Conservation (phyloP, 1,140 invertebrate species). For the Hyposmocoma kahamanoa region DNA sequence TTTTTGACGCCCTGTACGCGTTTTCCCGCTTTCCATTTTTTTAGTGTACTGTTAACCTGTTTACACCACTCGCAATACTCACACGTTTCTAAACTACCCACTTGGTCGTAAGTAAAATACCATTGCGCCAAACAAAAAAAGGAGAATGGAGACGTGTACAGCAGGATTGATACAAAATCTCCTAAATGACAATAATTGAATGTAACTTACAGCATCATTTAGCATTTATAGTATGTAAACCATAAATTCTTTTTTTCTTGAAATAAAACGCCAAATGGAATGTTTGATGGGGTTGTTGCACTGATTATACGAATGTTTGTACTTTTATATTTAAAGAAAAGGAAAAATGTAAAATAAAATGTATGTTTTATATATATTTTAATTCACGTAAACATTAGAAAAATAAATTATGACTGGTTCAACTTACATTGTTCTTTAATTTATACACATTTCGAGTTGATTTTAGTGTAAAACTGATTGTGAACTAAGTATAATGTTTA, state of each 20-base stretch:
- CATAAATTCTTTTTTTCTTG: conserved; percentile 8
- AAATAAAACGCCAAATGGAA: conserved; percentile 22
- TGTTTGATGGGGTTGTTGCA: conserved; percentile 28
- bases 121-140: too few species aligned
- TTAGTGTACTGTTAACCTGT: too few species aligned
- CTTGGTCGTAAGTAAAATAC: too few species aligned
- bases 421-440: conserved; percentile 27
- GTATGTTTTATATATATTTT: conserved; percentile 54
- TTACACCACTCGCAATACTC: too few species aligned
- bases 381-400: conserved; percentile 40
- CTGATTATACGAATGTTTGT: conserved; percentile 48
- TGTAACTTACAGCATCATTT: conserved; percentile 20
- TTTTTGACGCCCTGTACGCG: too few species aligned
- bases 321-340: conserved; percentile 60
- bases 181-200: conserved; percentile 28
- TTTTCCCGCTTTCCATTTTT: too few species aligned
- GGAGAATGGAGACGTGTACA: too few species aligned
- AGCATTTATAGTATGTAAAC: conserved; percentile 22
- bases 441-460: too few species aligned
- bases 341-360: conserved; percentile 38
- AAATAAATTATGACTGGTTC: conserved; percentile 61
- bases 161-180: too few species aligned
- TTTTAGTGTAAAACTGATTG: too few species aligned
- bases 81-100: too few species aligned
- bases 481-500: too few species aligned